phyloP scores from a whole-genome alignment of 2,113 vertebrate species.

The Colius striatus region DNA sequence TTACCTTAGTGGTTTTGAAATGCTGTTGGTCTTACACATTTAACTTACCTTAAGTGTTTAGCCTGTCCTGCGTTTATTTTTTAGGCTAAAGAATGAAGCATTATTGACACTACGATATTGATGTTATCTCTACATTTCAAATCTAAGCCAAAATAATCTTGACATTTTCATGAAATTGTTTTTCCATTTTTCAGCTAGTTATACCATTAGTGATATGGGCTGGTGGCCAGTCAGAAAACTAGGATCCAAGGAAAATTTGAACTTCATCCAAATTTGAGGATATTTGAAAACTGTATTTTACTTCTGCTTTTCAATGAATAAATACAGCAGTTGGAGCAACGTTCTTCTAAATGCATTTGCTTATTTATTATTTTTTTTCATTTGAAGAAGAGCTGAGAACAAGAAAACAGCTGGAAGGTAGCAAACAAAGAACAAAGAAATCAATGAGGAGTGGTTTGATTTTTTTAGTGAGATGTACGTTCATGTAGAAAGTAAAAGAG shows the following conservation, averaged over 20 bases:
- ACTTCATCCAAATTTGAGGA: conserved; percentile 13
- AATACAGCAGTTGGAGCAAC: neutral
- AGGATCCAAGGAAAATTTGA: conserved; percentile 52
- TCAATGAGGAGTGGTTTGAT: neutral
- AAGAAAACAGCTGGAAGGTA: neutral
- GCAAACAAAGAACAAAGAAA: neutral
- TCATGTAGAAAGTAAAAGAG: neutral
- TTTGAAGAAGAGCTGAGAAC: neutral
- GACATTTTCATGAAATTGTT: conserved; percentile 13
- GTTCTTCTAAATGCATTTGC: neutral
- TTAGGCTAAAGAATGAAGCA: neutral
- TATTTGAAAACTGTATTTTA: conserved; percentile 50
- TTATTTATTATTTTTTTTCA: neutral
- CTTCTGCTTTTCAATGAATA: conserved; percentile 6
- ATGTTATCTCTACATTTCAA: neutral
- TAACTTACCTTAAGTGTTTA: neutral
- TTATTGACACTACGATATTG: neutral
- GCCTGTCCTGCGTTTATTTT: neutral
- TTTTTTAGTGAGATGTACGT: neutral
- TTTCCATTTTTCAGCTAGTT: conserved; percentile 56
- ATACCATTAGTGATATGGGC: conserved; percentile 8
- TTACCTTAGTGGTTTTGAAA: neutral
- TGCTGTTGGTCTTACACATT: neutral
- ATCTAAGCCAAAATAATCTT: conserved; percentile 11
- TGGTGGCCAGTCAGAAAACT: conserved; percentile 22